Evolutionary conservation across 2,888 invertebrate species (phyloP).

Genomic region (Papilio gigon): DNA sequence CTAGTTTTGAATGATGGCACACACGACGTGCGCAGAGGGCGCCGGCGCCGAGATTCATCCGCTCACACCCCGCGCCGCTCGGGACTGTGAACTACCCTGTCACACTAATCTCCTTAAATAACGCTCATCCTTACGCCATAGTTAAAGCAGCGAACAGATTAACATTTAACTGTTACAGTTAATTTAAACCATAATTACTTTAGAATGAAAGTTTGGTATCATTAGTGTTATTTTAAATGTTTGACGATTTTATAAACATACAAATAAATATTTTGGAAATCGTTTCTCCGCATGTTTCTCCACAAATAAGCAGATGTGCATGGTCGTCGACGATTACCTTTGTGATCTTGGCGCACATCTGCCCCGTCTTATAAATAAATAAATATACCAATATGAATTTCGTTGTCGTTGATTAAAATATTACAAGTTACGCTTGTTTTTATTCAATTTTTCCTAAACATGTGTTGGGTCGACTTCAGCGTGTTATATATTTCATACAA

Average conservation of each 20-base stretch:
- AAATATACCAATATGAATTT: too few relatives aligned
- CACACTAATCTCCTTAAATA: conserved; percentile 39
- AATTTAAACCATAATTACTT: conserved; percentile 2
- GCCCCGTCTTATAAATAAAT: too few relatives aligned
- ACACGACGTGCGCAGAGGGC: neutral
- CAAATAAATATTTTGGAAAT: neutral
- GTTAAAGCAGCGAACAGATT: conserved; percentile 24
- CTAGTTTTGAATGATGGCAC: neutral
- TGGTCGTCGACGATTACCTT: too few relatives aligned
- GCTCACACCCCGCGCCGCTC: conserved; percentile 15
- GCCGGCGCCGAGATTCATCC: conserved; percentile 34
- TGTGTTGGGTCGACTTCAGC: too few relatives aligned
- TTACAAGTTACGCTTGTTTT: too few relatives aligned
- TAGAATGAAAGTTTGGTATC: neutral
- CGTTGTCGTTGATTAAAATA: too few relatives aligned
- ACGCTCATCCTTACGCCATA: conserved; percentile 27
- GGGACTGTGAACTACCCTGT: conserved; percentile 39
- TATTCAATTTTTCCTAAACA: too few relatives aligned
- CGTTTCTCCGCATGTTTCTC: too few relatives aligned
- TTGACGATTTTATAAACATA: neutral
- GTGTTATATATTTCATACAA: neutral
- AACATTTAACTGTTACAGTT: conserved; percentile 23
- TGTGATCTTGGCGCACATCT: too few relatives aligned
- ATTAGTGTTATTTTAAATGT: neutral
- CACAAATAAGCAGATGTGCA: too few relatives aligned